phyloP scores from a whole-genome alignment of 2,888 invertebrate genomes.

The Cataglyphis altisquamis region DNA sequence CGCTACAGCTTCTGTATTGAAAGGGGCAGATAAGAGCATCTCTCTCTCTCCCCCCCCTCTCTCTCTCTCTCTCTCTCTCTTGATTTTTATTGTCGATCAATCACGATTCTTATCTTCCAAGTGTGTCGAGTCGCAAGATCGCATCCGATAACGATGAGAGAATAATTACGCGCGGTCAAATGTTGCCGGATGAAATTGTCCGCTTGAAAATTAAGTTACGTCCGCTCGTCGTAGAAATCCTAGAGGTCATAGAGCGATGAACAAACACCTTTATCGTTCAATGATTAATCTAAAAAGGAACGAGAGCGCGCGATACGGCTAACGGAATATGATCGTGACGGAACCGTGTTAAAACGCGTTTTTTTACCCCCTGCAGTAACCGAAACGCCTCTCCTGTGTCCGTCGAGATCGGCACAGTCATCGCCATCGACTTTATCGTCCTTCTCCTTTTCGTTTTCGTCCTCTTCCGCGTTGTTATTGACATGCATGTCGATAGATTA shows the following conservation, averaged over 20 bases:
- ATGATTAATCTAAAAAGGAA: slow-evolving; percentile 60
- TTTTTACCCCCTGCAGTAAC: slow-evolving; percentile 80
- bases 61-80: background rate
- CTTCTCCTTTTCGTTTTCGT: slow-evolving; percentile 20
- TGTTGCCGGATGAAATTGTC: slow-evolving; percentile 13
- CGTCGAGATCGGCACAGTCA: slow-evolving; percentile 79
- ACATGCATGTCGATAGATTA: slow-evolving; percentile 69
- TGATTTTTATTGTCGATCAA: slow-evolving; percentile 37
- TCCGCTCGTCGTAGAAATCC: slow-evolving; percentile 6
- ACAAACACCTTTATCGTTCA: slow-evolving; percentile 25
- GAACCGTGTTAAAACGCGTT: slow-evolving; percentile 66
- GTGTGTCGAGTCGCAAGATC: slow-evolving; percentile 52
- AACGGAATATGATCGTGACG: slow-evolving; percentile 65
- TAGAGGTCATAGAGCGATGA: slow-evolving; percentile 21
- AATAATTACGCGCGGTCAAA: slow-evolving; percentile 38
- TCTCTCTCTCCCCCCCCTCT: background rate
- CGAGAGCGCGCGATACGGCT: slow-evolving; percentile 46
- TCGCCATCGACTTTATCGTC: slow-evolving; percentile 60
- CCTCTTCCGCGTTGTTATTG: slow-evolving; percentile 61
- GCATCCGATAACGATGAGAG: slow-evolving; percentile 50
- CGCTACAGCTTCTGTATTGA: slow-evolving; percentile 49
- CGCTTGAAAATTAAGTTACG: background rate
- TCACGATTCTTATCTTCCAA: slow-evolving; percentile 53
- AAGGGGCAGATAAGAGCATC: slow-evolving; percentile 25
- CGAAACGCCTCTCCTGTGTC: slow-evolving; percentile 84